Evolutionary conservation across 2,888 invertebrate species (phyloP).

Genomic region (Eilema griseolum): DNA sequence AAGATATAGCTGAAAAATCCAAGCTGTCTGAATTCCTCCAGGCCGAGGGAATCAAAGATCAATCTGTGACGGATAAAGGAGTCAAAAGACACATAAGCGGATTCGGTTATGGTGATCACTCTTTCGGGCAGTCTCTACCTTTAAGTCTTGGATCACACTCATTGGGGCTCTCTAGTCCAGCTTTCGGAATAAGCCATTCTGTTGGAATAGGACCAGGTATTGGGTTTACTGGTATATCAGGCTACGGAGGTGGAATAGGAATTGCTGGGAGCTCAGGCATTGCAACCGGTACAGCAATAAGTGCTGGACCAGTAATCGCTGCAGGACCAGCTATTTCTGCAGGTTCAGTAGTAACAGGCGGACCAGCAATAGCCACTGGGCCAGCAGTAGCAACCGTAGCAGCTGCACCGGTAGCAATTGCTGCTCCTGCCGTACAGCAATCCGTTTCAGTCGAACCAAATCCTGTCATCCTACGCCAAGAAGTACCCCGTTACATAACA

Average conservation of each 20-base stretch:
- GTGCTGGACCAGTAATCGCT: constrained; percentile 8
- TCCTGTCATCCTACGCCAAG: constrained; percentile 79
- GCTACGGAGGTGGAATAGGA: constrained; percentile 27
- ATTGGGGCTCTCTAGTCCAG: constrained; percentile 26
- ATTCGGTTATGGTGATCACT: constrained; percentile 41
- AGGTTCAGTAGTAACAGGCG: constrained; percentile 26
- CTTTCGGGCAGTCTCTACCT: constrained; percentile 40
- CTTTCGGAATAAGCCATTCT: constrained; percentile 39
- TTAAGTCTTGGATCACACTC: constrained; percentile 18
- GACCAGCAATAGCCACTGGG: constrained; percentile 42
- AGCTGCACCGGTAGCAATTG: constrained; percentile 56
- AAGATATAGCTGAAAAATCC: constrained; percentile 65
- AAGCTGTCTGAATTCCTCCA: constrained; percentile 74
- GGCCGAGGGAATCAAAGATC: constrained; percentile 74
- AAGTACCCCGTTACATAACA: constrained; percentile 79
- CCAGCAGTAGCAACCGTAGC: constrained; percentile 48
- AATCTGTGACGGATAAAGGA: constrained; percentile 66
- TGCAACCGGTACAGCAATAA: constrained; percentile 18
- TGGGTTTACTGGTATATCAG: constrained; percentile 21
- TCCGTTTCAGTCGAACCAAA: constrained; percentile 77
- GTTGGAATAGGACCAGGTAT: constrained; percentile 36
- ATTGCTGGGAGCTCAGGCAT: constrained; percentile 50
- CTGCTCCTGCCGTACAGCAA: constrained; percentile 69
- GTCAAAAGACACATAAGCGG: constrained; percentile 70
- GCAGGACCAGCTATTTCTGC: constrained; percentile 42